Evolutionary conservation across 2,113 vertebrate species (phyloP).

Genomic region (Cranoglanis bouderius): DNA sequence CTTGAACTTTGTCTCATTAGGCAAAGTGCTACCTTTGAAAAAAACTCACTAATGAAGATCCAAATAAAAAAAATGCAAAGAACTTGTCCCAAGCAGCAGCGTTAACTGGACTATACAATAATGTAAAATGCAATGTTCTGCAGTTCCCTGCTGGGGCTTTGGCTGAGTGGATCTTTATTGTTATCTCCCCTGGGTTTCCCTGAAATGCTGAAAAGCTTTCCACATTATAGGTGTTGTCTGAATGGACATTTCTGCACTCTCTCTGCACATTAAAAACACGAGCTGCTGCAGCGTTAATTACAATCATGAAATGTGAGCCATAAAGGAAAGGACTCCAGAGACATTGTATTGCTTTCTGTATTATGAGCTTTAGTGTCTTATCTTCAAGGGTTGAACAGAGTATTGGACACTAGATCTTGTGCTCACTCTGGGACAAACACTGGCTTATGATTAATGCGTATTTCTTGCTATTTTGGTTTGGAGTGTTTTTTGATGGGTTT

Average conservation of each 20-base stretch:
- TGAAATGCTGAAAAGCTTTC: constrained; percentile 29
- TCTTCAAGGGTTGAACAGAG: neutral
- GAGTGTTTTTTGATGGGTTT: neutral
- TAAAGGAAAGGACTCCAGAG: neutral
- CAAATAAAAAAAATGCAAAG: neutral
- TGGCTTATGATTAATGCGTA: neutral
- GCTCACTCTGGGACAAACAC: neutral
- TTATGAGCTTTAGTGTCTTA: neutral
- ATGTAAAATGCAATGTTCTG: constrained; percentile 3
- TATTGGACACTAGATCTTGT: neutral
- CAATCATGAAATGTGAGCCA: neutral
- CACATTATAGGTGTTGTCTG: constrained; percentile 35
- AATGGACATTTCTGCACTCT: constrained; percentile 41
- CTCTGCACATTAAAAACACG: constrained; percentile 35
- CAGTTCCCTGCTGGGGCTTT: constrained; percentile 11
- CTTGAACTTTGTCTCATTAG: constrained; percentile 10
- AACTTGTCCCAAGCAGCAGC: neutral
- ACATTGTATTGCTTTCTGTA: neutral
- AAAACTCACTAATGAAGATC: constrained; percentile 27
- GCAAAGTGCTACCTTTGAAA: neutral
- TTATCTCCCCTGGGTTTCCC: constrained; percentile 34
- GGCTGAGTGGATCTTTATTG: constrained; percentile 12
- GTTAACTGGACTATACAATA: neutral
- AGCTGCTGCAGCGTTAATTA: constrained; percentile 18
- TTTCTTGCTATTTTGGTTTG: neutral